phyloP scores from a whole-genome alignment of 2,888 invertebrate genomes.

The Stictocephala bisonia region DNA sequence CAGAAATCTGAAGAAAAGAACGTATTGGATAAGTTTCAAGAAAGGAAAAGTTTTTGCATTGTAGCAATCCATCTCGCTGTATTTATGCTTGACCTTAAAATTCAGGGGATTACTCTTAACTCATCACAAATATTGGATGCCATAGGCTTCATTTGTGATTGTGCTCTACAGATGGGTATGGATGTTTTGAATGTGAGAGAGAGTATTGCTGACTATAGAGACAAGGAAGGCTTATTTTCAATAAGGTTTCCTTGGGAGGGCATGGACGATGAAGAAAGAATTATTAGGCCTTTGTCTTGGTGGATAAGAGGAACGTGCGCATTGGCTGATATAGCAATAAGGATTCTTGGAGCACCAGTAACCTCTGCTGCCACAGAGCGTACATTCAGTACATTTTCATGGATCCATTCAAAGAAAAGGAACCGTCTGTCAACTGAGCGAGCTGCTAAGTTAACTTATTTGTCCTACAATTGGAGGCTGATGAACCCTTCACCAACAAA shows the following conservation, averaged over 20 bases:
- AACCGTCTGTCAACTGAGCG: conserved; percentile 56
- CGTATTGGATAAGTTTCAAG: conserved; percentile 35
- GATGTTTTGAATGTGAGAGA: conserved; percentile 5
- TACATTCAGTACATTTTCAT: conserved; percentile 57
- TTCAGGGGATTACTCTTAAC: conserved; percentile 39
- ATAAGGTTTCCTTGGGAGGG: conserved; percentile 50
- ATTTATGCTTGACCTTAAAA: conserved; percentile 43
- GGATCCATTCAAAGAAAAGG: conserved; percentile 58
- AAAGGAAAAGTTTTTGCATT: conserved; percentile 41
- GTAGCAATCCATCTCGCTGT: conserved; percentile 47
- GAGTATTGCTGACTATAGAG: conserved; percentile 43
- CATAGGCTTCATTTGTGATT: conserved; percentile 47
- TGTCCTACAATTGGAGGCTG: conserved; percentile 28
- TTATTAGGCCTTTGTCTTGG: conserved; percentile 1
- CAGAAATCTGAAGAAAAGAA: conserved; percentile 45
- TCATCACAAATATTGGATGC: conserved; percentile 44
- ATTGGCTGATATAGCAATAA: conserved; percentile 15
- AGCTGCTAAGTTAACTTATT: conserved; percentile 51
- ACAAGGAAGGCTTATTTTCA: conserved; percentile 37
- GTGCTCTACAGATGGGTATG: conserved; percentile 27
- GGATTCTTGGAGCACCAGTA: conserved; percentile 17
- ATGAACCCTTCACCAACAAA: not conserved
- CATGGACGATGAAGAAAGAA: not conserved
- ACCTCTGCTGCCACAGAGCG: conserved; percentile 56
- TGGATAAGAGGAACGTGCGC: conserved; percentile 20